These are phyloP conservation scores for Hesperia comma DNA, from an alignment of 2,888 invertebrate genomes.

Conservation along the genomic window DNA sequence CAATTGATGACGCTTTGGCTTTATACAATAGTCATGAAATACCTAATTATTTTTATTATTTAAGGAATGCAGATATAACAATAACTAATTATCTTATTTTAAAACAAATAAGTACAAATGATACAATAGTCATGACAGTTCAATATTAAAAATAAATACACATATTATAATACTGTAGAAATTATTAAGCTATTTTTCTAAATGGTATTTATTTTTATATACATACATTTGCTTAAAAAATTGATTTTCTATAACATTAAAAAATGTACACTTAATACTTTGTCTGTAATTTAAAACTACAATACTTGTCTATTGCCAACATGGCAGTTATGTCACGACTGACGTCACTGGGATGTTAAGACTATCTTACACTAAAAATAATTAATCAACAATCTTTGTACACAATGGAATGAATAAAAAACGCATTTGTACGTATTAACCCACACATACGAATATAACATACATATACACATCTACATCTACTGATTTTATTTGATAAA, in stretches of 20 bases:
- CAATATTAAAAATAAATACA: conserved; percentile 2
- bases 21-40: conserved; percentile 18
- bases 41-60: background rate
- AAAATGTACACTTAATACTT: background rate
- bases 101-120: background rate
- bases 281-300: conserved; percentile 22
- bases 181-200: background rate
- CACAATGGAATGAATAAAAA: conserved; percentile 34
- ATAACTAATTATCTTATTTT: background rate
- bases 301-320: conserved; percentile 25
- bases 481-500: conserved; percentile 34
- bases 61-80: conserved; percentile 8
- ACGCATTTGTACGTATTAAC: conserved; percentile 20
- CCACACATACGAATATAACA: conserved; percentile 16
- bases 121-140: background rate
- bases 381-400: conserved; percentile 26
- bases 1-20: conserved; percentile 28
- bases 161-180: background rate
- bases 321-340: conserved; percentile 14
- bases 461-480: conserved; percentile 16
- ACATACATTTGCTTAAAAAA: background rate
- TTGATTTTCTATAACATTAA: background rate
- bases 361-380: conserved; percentile 12
- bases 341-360: conserved; percentile 26
- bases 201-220: background rate